phyloP scores from a whole-genome alignment of 1,140 invertebrate species.

The Dreissena polymorpha region DNA sequence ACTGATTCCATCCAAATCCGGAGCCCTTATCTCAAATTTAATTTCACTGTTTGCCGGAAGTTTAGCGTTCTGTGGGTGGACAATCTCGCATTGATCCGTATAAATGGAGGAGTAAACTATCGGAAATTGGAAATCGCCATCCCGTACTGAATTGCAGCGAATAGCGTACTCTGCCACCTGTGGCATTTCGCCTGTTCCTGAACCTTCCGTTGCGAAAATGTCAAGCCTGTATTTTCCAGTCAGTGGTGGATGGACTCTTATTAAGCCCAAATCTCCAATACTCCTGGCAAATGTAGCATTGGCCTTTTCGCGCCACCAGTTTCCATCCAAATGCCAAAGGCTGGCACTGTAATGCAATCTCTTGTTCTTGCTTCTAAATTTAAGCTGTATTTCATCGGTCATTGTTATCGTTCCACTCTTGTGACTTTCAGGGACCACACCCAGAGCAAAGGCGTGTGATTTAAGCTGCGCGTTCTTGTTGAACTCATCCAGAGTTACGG shows the following conservation, averaged over 20 bases:
- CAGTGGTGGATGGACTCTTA: slow-evolving; percentile 41
- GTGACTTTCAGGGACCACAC: slow-evolving; percentile 46
- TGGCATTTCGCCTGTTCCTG: neutral
- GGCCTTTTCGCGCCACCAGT: neutral
- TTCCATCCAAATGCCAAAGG: slow-evolving; percentile 9
- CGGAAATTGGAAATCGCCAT: slow-evolving; percentile 12
- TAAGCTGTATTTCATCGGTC: slow-evolving; percentile 47
- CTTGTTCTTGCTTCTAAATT: slow-evolving; percentile 12
- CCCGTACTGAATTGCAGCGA: slow-evolving; percentile 30
- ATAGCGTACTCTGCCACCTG: slow-evolving; percentile 46
- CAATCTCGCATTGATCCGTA: neutral
- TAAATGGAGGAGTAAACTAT: neutral
- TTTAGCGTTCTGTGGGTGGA: neutral
- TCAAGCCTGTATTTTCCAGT: slow-evolving; percentile 43
- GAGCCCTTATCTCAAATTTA: slow-evolving; percentile 11
- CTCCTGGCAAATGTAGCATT: neutral
- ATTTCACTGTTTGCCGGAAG: slow-evolving; percentile 19
- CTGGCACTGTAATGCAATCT: slow-evolving; percentile 8
- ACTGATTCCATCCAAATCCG: slow-evolving; percentile 5
- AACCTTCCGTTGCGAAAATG: slow-evolving; percentile 32
- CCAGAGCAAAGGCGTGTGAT: slow-evolving; percentile 24
- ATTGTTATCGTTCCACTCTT: slow-evolving; percentile 27
- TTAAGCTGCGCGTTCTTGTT: slow-evolving; percentile 19
- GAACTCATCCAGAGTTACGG: slow-evolving; percentile 49
- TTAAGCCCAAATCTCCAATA: slow-evolving; percentile 12